Percentiles rank a stretch among this genome's conserved stretches.
Conservation (phyloP, 2,888 invertebrate genomes). For the Cecidostiba fungosa region DNA sequence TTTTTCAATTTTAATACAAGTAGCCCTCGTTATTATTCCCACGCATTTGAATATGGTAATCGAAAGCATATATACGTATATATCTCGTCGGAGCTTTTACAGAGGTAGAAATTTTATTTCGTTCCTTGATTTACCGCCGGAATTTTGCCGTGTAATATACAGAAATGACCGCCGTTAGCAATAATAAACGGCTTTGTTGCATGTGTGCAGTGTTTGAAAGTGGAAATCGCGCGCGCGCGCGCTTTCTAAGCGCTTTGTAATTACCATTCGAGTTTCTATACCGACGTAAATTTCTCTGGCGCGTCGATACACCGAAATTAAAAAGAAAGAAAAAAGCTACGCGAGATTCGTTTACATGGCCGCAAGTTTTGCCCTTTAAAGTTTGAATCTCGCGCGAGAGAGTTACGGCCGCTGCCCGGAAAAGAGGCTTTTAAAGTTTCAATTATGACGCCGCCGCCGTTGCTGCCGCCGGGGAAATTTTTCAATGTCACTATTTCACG, state of each 20-base stretch:
- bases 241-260: slow-evolving; percentile 56
- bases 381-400: slow-evolving; percentile 27
- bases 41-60: not conserved
- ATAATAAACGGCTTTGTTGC: slow-evolving; percentile 26
- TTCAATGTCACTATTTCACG: slow-evolving; percentile 52
- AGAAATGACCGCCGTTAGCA: not conserved
- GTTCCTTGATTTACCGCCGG: no score
- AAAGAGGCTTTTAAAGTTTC: slow-evolving; percentile 60
- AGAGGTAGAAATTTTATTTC: no score
- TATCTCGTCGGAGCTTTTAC: not conserved
- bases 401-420: slow-evolving; percentile 39
- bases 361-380: slow-evolving; percentile 46
- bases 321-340: not conserved
- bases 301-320: not conserved
- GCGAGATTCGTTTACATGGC: slow-evolving; percentile 29
- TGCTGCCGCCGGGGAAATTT: slow-evolving; percentile 26
- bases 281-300: not conserved
- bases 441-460: slow-evolving; percentile 39
- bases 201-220: slow-evolving; percentile 35
- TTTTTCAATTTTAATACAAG: not conserved
- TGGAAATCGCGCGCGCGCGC: slow-evolving; percentile 40
- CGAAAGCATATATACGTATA: not conserved
- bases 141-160: not conserved
- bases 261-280: slow-evolving; percentile 28
- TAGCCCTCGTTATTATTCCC: not conserved